These are phyloP conservation scores for Pelobates cultripes DNA, from an alignment of 2,797 vertebrate genomes.

Conservation along the genomic window DNA sequence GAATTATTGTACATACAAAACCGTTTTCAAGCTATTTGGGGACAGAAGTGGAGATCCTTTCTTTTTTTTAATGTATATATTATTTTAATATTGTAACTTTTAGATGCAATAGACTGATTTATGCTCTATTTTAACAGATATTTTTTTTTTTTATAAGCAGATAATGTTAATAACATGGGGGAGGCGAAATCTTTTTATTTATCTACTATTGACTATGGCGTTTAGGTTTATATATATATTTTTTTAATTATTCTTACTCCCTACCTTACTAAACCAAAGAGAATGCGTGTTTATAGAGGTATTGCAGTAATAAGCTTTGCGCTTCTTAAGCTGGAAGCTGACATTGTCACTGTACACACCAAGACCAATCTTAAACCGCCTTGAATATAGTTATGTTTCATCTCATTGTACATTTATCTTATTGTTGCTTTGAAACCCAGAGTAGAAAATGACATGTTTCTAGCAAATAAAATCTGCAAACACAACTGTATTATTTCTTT, in stretches of 20 bases:
- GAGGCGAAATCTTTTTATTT: background rate
- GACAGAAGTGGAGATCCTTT: background rate
- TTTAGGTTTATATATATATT: background rate
- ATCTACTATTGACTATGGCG: background rate
- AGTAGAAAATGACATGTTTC: background rate
- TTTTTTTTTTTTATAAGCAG: slow-evolving; percentile 21
- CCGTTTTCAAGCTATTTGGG: slow-evolving; percentile 16
- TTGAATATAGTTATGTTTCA: too few relatives aligned
- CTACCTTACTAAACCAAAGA: slow-evolving; percentile 6
- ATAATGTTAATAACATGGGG: slow-evolving; percentile 14
- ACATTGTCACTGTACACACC: too few relatives aligned
- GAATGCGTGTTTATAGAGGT: background rate
- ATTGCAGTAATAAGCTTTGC: background rate
- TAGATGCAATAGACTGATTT: slow-evolving; percentile 22
- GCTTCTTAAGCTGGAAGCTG: too few relatives aligned
- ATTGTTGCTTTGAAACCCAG: background rate
- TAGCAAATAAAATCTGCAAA: slow-evolving; percentile 5
- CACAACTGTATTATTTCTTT: too few relatives aligned
- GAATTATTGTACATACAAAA: slow-evolving; percentile 37
- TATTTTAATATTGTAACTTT: slow-evolving; percentile 40
- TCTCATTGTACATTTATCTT: background rate
- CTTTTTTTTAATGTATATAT: slow-evolving; percentile 47
- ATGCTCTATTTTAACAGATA: slow-evolving; percentile 29
- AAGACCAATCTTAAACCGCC: too few relatives aligned
- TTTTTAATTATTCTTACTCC: slow-evolving; percentile 3